These are phyloP conservation scores for Venustoraphidia nigricollis DNA, from an alignment of 2,888 invertebrate species.

Conservation along the genomic window DNA sequence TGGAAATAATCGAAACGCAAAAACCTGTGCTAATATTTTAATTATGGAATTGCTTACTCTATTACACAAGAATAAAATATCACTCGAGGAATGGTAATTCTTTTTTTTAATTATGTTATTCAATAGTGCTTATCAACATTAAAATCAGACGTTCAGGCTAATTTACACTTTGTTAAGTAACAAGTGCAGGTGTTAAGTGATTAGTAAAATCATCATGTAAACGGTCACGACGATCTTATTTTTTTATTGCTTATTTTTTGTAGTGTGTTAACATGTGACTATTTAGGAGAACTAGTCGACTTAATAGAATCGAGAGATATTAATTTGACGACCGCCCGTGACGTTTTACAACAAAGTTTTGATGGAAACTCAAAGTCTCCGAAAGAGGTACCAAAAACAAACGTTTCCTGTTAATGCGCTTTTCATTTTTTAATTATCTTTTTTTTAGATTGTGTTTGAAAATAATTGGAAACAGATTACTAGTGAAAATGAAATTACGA, in stretches of 20 bases:
- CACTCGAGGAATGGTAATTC: constrained; percentile 41
- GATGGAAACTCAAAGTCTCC: constrained; percentile 26
- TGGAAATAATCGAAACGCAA: constrained; percentile 32
- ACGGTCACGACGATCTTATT: no score
- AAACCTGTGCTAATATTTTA: constrained; percentile 49
- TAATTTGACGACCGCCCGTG: constrained; percentile 40
- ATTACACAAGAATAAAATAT: constrained; percentile 45
- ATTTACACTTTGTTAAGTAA: no score
- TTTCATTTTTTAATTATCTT: background rate
- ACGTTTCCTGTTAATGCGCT: background rate
- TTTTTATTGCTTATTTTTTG: constrained; percentile 10
- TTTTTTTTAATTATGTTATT: constrained; percentile 1
- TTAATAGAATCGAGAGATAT: constrained; percentile 42
- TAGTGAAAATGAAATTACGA: constrained; percentile 39
- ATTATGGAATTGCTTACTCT: constrained; percentile 51
- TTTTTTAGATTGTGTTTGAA: constrained; percentile 36
- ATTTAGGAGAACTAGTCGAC: constrained; percentile 45
- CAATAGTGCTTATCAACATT: background rate
- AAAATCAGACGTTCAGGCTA: no score
- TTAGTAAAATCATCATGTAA: no score
- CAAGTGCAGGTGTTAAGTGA: no score
- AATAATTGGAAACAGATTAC: constrained; percentile 50
- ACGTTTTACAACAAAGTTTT: constrained; percentile 32
- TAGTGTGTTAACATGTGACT: constrained; percentile 32
- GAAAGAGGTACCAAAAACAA: constrained; percentile 21